Base-by-base conservation (phyloP, 2,113 vertebrate genomes). In the Poeciliopsis occidentalis region DNA sequence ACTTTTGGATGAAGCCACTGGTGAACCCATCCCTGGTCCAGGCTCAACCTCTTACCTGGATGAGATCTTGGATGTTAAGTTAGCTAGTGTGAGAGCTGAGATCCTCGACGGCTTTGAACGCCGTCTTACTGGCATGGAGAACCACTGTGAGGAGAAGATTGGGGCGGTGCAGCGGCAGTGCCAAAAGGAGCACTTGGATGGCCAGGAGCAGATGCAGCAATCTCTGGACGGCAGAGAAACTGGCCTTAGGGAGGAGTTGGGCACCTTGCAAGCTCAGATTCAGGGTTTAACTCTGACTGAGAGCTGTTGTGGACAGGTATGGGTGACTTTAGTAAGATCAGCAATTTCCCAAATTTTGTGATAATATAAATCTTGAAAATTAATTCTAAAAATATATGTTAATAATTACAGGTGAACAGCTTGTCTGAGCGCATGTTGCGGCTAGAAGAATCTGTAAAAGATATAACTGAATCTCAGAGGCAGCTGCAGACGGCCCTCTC, bases 31-130 rank as follows among this genome's bases (percentile, higher is more conserved):
- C 1, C 95, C 95, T 0, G 93, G 95, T 1, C 75, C 73, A 12
- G 93, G 94, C 57, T 94, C 95, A 44, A 93, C 93, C 1, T 79
- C 88, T 3, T 82, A 95, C 41, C 73, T 98, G 69, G 96, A 98
- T 15, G 94, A 97, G 11, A 94, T 97, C 0, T 76, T 99, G 81
- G 94, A 98, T 66, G 87, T 80, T 0, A 94, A 94, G 84, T 89
- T 99, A 67, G 95, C 95, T 34, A 93, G 37, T 3, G 87, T 98
- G 68, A 95, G 95, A 0, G 93, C 95, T 1, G 95, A 97, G 75
- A 95, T 99, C 79, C 90, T 98, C 1, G 96, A 96, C 0, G 97
- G 97, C 76, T 96, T 99, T 0, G 97, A 99, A 89, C 95, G 93
- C 76, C 96, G 96, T 32, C 89, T 99, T 76, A 93, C 93, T 1